Base-by-base conservation (phyloP, 1,140 invertebrate genomes). In the Lasioglossum albipes region DNA sequence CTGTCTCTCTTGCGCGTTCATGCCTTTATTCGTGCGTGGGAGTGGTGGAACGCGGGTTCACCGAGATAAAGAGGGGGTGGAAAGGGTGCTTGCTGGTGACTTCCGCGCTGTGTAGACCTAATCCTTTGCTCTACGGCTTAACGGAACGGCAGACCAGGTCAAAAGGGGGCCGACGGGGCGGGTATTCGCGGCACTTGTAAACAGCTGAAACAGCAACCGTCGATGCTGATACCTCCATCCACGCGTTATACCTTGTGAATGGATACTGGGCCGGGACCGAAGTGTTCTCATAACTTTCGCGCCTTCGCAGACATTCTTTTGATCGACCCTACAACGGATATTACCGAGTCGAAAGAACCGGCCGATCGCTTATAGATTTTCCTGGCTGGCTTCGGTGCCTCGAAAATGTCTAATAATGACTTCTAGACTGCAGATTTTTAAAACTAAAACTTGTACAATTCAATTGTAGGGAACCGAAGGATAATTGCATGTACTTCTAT, bases 141-240 rank as follows among this genome's bases (percentile, higher is more conserved):
- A 75, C 69, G 79, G 64, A 73, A 77, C 65, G 66, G 66, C 66
- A 59, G 75, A 80, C 76, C 76, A 79, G 78, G 79, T 80, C 71
- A 79, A 80, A 86, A 65, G 74, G 72, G 52, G 59, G 71, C 45
- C 18, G 52, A 59, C 62, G 76, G 20, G 65, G 76, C 57, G 73
- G 49, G 45, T 49, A 62, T 36, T 78, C 65, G 79, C 59, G 77
- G 80, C 75, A 84, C 73, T 72, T 82, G 87, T 89, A 88, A 87
- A 89, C 86, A 88, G 78, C 85, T 87, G 85, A 89, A 85, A 83
- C 85, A 82, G 87, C 87, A 83, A 86, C 75, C 85, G 61, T 78
- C 75, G 76, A 64, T 81, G 62, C 73, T 77, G 84, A 75, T 72
- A 80, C 54, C 67, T 80, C 74, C 83, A 77, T 31, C 79, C 82